Evolutionary conservation across 2,113 vertebrate genomes (phyloP), one percentile per base, ranked within the genome.

Genomic region (Nanorana parkeri): DNA sequence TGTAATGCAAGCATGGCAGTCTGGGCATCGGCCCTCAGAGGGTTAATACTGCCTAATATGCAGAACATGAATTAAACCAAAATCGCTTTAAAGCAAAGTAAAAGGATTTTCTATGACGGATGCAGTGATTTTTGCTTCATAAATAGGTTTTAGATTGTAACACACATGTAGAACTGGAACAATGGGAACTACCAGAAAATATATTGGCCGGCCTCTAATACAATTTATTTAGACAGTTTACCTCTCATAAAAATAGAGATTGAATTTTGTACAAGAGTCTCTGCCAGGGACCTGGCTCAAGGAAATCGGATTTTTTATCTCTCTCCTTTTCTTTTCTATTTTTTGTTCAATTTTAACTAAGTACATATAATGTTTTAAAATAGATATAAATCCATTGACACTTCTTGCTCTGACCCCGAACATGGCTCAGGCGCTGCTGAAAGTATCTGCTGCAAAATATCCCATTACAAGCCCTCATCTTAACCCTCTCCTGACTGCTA

Each of bases 171-270:
- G 92, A 92, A 91, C 89, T 91, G 91, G 91, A 91, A 94, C 91
- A 94, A 94, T 94, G 92, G 92, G 92, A 92, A 89, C 91, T 91
- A 92, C 90, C 91, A 91, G 93, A 89, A 93, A 94, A 93, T 89
- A 94, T 93, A 94, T 94, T 93, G 94, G 93, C 91, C 90, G 92
- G 86, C 90, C 91, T 91, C 90, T 96, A 95, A 96, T 95, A 94
- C 94, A 94, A 95, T 96, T 95, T 94, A 95, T 96, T 96, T 93
- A 94, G 92, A 92, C 92, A 92, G 94, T 94, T 96, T 95, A 93
- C 91, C 92, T 91, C 93, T 93, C 92, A 94, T 92, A 93, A 94
- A 95, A 92, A 92, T 91, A 96, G 92, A 95, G 92, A 95, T 95
- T 96, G 93, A 95, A 96, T 96, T 95, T 95, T 89, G 90, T 90